Evolutionary conservation across 1,140 invertebrate genomes (phyloP), one percentile per base, ranked within the genome.

Genomic region (Musca domestica): DNA sequence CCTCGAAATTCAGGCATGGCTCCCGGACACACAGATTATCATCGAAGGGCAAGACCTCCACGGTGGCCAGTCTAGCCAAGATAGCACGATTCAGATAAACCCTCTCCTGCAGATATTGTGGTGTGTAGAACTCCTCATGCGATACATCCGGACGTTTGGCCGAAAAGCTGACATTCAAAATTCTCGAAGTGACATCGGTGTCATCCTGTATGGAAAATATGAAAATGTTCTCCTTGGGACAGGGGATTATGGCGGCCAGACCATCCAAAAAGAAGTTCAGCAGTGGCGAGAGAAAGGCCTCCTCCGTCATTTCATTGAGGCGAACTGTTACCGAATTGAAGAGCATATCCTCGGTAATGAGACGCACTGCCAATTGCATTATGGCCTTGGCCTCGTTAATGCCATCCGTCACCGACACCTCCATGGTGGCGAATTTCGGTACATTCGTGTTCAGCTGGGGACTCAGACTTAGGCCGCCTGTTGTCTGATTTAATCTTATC

Each of bases 11-110:
- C 0, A 96, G 84, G 77, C 98, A 99, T 0, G 96, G 96, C 78
- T 99, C 98, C 19, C 91, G 87, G 0, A 98, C 92, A 82, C 98
- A 99, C 0, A 98, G 85, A 82, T 98, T 98, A 80, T 99, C 97
- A 78, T 98, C 95, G 82, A 99, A 98, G 0, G 96, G 95, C 2
- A 98, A 81, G 0, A 99, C 93, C 84, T 94, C 91, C 1, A 97
- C 89, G 23, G 93, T 95, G 9, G 95, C 92, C 0, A 98, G 81
- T 71, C 93, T 87, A 0, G 93, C 92, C 4, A 98, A 82, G 2
- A 94, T 90, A 0, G 90, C 89, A 22, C 95, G 85, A 74, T 97
- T 95, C 10, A 98, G 83, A 81, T 98, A 98, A 5, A 98, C 93
- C n/a, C 92, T 84, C 81, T 98, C 96, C 72, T 95, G 90, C 10